Base-by-base conservation (phyloP, 2,113 vertebrate genomes). In the Zosterops pallidus region DNA sequence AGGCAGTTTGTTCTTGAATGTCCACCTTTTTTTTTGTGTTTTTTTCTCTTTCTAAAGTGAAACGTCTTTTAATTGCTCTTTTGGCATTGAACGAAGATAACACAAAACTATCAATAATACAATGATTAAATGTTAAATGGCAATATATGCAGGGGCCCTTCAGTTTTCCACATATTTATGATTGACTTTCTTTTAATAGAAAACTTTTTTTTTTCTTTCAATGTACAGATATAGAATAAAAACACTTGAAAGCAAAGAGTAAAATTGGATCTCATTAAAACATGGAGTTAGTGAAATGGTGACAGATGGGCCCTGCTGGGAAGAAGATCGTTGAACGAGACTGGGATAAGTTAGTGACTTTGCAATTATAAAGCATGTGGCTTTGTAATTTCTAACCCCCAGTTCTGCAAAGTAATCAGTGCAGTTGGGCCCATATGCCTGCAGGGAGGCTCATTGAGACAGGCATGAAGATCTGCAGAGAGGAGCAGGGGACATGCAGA, bases 231-330 rank as follows among this genome's bases (percentile, higher is more conserved):
- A 93, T 10, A 83, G 74, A 87, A 89, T 71, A 94, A 89, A 93
- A 93, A 62, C 26, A 60, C 49, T 91, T 93, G 82, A 94, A 94
- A 95, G 44, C 44, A 64, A 89, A 82, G 70, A 94, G 28, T 62
- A 62, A 94, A 95, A 94, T 28, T 64, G 21, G 60, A 84, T 93
- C 49, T 90, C 53, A 84, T 95, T 90, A 91, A 93, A 95, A 87
- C 41, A 52, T n/a, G 46, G 87, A 85, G 78, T 65, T 79, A 71
- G 81, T 91, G 77, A 84, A 94, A 76, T 82, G 74, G 84, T 93
- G 90, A 91, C 95, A 95, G 95, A 96, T 93, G 85, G 95, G 77
- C 41, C 92, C 85, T 95, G 90, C 90, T 93, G 94, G 84, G 85
- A 93, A 95, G 79, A 69, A 88, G 65, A 93, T 85, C 20, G 8